Conservation (phyloP, 1,140 invertebrate species). For the Thereuonema tuberculata region DNA sequence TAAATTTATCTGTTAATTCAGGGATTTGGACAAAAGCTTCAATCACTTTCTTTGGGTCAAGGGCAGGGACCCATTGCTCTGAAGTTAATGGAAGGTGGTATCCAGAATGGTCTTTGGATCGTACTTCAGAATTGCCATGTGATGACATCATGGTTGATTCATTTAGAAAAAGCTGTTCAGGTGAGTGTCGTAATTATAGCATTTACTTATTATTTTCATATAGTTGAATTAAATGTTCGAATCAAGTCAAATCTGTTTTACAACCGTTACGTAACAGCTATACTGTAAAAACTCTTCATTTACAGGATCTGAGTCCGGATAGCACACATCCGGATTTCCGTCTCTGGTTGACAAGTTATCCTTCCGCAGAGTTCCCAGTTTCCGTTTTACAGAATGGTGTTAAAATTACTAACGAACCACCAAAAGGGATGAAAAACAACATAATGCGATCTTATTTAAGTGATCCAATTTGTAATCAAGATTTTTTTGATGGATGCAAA, state of each 20-base stretch:
- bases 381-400: slow-evolving; percentile 40
- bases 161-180: slow-evolving; percentile 60
- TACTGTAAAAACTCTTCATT: not conserved
- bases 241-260: too few species aligned
- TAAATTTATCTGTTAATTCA: too few species aligned
- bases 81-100: slow-evolving; percentile 36
- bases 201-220: not conserved
- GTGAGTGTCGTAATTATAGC: slow-evolving; percentile 21
- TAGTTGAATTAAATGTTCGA: not conserved
- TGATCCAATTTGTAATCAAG: slow-evolving; percentile 71
- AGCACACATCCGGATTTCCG: slow-evolving; percentile 37
- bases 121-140: slow-evolving; percentile 68
- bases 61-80: slow-evolving; percentile 42
- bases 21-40: slow-evolving; percentile 40
- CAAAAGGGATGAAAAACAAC: slow-evolving; percentile 39
- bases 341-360: slow-evolving; percentile 39
- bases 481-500: slow-evolving; percentile 74
- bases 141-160: slow-evolving; percentile 84
- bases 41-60: slow-evolving; percentile 41
- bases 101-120: slow-evolving; percentile 35
- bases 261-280: too few species aligned
- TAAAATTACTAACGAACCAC: slow-evolving; percentile 42
- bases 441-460: slow-evolving; percentile 55
- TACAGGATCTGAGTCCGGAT: slow-evolving; percentile 32
- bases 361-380: slow-evolving; percentile 38